Conservation (phyloP, 1,140 invertebrate species). For the Drosophila pallidifrons region DNA sequence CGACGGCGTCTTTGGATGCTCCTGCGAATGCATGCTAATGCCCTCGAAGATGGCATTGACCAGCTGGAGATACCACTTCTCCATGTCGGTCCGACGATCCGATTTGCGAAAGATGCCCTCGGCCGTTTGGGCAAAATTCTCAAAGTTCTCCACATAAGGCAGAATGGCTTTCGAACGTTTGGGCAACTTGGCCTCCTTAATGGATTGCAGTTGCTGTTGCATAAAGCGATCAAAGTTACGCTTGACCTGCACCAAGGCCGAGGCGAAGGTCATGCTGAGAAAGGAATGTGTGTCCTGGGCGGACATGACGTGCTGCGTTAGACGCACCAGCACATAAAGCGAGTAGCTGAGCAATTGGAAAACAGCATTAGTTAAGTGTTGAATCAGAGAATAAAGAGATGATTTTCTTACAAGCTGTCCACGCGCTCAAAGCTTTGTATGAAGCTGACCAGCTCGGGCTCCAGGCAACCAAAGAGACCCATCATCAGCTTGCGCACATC, state of each 20-base stretch:
- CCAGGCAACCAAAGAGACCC: slow-evolving; percentile 93
- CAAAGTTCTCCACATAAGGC: slow-evolving; percentile 96
- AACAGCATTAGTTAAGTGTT: not conserved
- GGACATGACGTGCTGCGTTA: slow-evolving; percentile 95
- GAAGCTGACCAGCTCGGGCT: slow-evolving; percentile 94
- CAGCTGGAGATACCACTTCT: slow-evolving; percentile 97
- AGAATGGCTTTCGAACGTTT: slow-evolving; percentile 94
- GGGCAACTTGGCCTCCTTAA: slow-evolving; percentile 91
- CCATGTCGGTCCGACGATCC: slow-evolving; percentile 96
- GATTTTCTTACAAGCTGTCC: slow-evolving; percentile 92
- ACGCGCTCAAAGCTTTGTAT: slow-evolving; percentile 94
- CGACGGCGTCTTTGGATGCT: slow-evolving; percentile 96
- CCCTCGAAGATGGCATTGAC: slow-evolving; percentile 94
- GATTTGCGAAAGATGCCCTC: slow-evolving; percentile 95
- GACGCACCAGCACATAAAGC: slow-evolving; percentile 95
- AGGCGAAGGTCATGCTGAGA: slow-evolving; percentile 95
- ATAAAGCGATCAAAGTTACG: slow-evolving; percentile 97
- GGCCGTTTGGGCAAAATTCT: slow-evolving; percentile 94
- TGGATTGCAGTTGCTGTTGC: slow-evolving; percentile 93
- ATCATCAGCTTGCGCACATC: slow-evolving; percentile 94
- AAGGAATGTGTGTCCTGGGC: slow-evolving; percentile 96
- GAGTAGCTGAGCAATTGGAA: slow-evolving; percentile 90
- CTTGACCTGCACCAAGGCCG: slow-evolving; percentile 96
- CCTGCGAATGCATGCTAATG: slow-evolving; percentile 91
- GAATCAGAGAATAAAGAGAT: not conserved